Percentiles rank a stretch among this genome's conserved stretches.
Evolutionary conservation across 2,888 invertebrate genomes (phyloP).

Genomic region (Lycia hirtaria): DNA sequence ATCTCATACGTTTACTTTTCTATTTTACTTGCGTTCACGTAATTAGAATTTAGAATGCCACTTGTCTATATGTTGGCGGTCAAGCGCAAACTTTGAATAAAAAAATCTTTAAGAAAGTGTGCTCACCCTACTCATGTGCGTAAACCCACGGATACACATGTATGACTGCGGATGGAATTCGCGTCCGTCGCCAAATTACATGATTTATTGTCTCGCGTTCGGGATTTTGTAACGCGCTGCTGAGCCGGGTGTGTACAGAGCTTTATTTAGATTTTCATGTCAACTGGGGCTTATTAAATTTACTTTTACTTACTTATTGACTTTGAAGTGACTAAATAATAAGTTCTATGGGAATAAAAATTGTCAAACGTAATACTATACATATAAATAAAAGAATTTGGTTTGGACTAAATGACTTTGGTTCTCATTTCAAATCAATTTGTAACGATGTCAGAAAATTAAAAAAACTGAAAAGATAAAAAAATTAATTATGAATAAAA

Average conservation of each 20-base stretch:
- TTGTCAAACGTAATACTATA: background rate
- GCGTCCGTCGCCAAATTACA: conserved; percentile 78
- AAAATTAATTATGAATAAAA: no score
- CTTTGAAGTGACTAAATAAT: background rate
- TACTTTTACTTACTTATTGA: no score
- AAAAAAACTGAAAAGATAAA: no score
- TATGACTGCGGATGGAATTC: conserved; percentile 53
- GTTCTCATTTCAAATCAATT: no score
- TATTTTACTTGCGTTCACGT: no score
- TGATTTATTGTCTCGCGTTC: conserved; percentile 75
- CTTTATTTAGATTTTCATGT: conserved; percentile 26
- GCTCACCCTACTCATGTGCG: conserved; percentile 5
- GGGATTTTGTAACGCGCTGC: conserved; percentile 22
- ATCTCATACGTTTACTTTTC: no score
- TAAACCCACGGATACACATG: conserved; percentile 42
- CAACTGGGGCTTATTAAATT: conserved; percentile 10
- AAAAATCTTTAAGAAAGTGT: background rate
- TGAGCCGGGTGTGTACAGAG: conserved; percentile 18
- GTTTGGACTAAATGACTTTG: no score
- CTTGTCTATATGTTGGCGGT: no score
- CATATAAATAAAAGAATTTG: no score
- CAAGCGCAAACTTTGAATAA: no score
- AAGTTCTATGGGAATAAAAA: background rate
- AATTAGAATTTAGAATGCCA: no score
- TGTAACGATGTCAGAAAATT: no score